Percentiles rank a stretch among this genome's conserved stretches.
Evolutionary conservation across 2,888 invertebrate genomes (phyloP).

Genomic region (Panorpa germanica): DNA sequence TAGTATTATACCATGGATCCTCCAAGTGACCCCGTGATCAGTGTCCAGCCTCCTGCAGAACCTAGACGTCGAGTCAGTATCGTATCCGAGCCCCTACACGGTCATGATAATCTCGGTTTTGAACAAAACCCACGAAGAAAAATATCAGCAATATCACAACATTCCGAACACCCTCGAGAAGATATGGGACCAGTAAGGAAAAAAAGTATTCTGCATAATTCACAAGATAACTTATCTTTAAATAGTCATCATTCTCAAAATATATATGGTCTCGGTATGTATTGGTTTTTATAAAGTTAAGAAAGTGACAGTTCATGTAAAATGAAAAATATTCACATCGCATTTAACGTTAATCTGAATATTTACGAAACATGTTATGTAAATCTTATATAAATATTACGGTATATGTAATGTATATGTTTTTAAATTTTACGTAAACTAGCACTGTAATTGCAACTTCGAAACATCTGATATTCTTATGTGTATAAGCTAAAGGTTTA

Average conservation of each 20-base stretch:
- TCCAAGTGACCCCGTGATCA: no score
- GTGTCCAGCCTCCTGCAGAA: no score
- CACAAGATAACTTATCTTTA: constrained; percentile 24
- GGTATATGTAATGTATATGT: not conserved
- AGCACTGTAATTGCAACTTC: no score
- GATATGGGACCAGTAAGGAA: constrained; percentile 51
- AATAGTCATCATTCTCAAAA: constrained; percentile 18
- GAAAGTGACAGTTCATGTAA: constrained; percentile 4
- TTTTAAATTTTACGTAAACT: no score
- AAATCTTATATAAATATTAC: not conserved
- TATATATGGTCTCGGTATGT: constrained; percentile 9
- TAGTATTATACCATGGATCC: no score
- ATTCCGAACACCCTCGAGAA: no score
- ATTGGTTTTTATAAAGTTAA: constrained; percentile 4
- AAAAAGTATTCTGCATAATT: constrained; percentile 50
- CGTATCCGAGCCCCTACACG: constrained; percentile 32
- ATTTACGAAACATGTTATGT: no score
- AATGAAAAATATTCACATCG: constrained; percentile 8
- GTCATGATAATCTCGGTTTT: constrained; percentile 43
- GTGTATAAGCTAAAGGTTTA: no score
- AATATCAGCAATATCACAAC: constrained; percentile 26
- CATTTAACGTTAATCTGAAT: constrained; percentile 5
- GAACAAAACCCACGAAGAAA: constrained; percentile 32
- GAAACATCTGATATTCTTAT: no score
- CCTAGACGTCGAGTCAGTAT: constrained; percentile 41